phyloP scores from a whole-genome alignment of 92 coral and sea anemone species.

The Ricordea florida region DNA sequence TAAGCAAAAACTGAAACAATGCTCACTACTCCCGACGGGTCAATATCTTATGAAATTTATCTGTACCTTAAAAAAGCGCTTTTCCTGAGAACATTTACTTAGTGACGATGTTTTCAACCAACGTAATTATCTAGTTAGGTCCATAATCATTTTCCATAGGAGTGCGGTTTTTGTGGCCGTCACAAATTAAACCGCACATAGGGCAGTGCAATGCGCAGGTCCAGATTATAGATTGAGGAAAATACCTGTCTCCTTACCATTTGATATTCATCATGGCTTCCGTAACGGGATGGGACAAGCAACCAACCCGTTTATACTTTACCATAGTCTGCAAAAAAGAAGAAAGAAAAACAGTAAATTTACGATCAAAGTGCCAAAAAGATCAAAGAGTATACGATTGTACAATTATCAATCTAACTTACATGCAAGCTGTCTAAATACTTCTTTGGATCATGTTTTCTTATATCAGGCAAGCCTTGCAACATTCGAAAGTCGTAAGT shows the following conservation, averaged over 20 bases:
- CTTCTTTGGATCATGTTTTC: slow-evolving; percentile 86
- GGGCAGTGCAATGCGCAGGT: no score
- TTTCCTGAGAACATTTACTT: no score
- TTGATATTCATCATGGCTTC: slow-evolving; percentile 90
- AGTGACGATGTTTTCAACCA: no score
- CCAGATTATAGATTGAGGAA: no score
- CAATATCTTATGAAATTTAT: no score
- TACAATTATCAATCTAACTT: not conserved
- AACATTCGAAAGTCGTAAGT: slow-evolving; percentile 84
- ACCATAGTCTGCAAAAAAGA: slow-evolving; percentile 75
- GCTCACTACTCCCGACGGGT: no score
- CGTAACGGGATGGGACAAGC: slow-evolving; percentile 83
- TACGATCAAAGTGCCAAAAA: not conserved
- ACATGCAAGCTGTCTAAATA: slow-evolving; percentile 81
- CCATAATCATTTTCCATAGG: no score
- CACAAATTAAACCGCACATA: no score
- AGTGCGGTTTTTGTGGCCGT: no score
- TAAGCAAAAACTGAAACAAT: no score
- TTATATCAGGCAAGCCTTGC: slow-evolving; percentile 95
- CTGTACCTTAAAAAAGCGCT: no score
- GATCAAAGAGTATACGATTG: not conserved
- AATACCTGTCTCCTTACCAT: slow-evolving; percentile 48
- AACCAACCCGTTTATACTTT: slow-evolving; percentile 75
- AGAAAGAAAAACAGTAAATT: not conserved
- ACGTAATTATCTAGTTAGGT: no score